Conservation (phyloP, 2,888 invertebrate genomes). For the Phasia obesa region DNA sequence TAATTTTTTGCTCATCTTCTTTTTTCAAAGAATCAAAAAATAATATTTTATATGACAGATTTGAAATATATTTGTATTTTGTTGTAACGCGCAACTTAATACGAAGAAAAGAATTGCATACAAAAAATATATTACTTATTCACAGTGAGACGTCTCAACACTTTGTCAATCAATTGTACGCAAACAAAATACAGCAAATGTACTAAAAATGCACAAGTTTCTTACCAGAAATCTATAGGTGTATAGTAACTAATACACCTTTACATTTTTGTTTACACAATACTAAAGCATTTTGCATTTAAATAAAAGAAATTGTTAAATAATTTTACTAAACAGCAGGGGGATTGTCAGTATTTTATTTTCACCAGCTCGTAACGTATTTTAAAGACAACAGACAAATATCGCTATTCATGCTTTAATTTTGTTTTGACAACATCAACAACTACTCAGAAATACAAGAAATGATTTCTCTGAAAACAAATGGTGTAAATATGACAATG, state of each 20-base stretch:
- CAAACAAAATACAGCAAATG: not conserved
- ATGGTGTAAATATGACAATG: constrained; percentile 54
- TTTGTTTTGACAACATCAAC: constrained; percentile 47
- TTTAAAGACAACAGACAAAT: constrained; percentile 26
- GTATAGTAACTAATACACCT: constrained; percentile 14
- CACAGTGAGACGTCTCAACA: constrained; percentile 46
- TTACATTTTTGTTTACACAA: no score
- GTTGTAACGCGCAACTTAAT: constrained; percentile 22
- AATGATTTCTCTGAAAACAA: constrained; percentile 58
- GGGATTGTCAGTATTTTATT: constrained; percentile 32
- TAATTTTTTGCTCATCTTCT: not conserved
- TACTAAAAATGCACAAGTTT: constrained; percentile 15
- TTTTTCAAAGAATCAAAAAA: not conserved
- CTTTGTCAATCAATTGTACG: constrained; percentile 44
- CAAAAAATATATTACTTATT: constrained; percentile 45
- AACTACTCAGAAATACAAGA: constrained; percentile 62
- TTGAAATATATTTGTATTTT: constrained; percentile 55
- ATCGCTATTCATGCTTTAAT: not conserved
- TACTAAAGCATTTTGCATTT: constrained; percentile 14
- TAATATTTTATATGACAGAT: constrained; percentile 55
- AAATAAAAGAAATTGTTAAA: not conserved
- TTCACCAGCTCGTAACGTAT: constrained; percentile 12
- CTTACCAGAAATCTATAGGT: not conserved
- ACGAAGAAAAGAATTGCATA: not conserved
- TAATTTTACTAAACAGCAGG: constrained; percentile 31